Evolutionary conservation across 2,888 invertebrate species (phyloP), one percentile per base, ranked within the genome.

Genomic region (Nipponacmea schrenckii): DNA sequence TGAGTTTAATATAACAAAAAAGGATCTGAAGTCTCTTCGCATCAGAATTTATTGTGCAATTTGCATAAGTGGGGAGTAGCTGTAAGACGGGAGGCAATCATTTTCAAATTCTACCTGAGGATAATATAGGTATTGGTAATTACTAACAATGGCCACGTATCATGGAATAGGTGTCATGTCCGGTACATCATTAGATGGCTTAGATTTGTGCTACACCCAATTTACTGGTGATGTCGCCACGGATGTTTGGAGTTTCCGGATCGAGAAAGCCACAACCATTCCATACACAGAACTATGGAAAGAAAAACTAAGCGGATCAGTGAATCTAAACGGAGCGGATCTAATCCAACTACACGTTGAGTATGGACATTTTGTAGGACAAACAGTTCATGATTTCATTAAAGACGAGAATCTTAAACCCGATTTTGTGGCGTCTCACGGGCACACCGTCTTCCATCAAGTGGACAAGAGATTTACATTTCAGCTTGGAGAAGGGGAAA

Each of bases 381-480:
- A 79, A 65, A 56, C 69, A 20, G 76, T 85, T 14, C 65, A 76
- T 24, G 73, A 77, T 12, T 85, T 84, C 73, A 76, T 83, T 31
- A 73, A 74, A 15, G 73, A 72, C 17, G 68, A 75, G 15, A 67
- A 77, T 7, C 39, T 74, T 1, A 69, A 70, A 26, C 78, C 81
- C 8, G 81, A 84, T 68, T 85, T 86, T 71, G 80, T 85, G 7
- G 79, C 85, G 0, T 82, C 83, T 1, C 84, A 86, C 75, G 87
- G 87, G 15, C 87, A 87, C 71, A 84, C 86, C 0, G 75, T 86
- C 24, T 87, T 87, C 71, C 87, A 87, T 74, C 82, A 85, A 69
- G 87, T 87, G 5, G 78, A 81, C 12, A 74, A 81, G 7, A 73
- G 81, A 1, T 79, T 85, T 62, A 85, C 86, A 1, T 87, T 84